phyloP scores from a whole-genome alignment of 2,888 invertebrate genomes.

The Ryuthela nishihirai region DNA sequence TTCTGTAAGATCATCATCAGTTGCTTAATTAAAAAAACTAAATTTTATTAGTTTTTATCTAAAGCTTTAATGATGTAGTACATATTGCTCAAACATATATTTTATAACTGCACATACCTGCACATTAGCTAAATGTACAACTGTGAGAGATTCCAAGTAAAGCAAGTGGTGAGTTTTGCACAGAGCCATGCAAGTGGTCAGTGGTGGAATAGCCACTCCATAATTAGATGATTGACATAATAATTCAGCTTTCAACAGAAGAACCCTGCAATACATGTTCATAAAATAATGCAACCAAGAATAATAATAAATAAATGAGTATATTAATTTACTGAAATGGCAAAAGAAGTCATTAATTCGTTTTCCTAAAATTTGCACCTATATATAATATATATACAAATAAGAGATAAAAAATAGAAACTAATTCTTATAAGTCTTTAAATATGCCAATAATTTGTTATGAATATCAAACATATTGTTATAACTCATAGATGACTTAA shows the following conservation, averaged over 20 bases:
- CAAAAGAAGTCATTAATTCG: too few species aligned
- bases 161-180: constrained; percentile 71
- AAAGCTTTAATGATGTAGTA: too few species aligned
- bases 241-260: constrained; percentile 47
- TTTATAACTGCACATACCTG: constrained; percentile 51
- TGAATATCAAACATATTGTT: too few species aligned
- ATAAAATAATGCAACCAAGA: neutral
- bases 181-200: constrained; percentile 66
- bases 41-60: neutral
- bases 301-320: neutral
- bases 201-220: constrained; percentile 54
- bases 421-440: too few species aligned
- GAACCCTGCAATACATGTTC: constrained; percentile 44
- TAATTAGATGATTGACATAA: constrained; percentile 47
- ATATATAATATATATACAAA: too few species aligned
- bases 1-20: constrained; percentile 6
- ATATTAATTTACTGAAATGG: too few species aligned
- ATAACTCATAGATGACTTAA: too few species aligned
- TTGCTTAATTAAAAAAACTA: neutral
- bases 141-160: constrained; percentile 68
- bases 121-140: constrained; percentile 74
- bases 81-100: too few species aligned
- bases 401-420: too few species aligned
- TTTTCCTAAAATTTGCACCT: too few species aligned
- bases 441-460: too few species aligned